Conservation (phyloP, 2,888 invertebrate genomes). For the Drosophila trichaetosa region DNA sequence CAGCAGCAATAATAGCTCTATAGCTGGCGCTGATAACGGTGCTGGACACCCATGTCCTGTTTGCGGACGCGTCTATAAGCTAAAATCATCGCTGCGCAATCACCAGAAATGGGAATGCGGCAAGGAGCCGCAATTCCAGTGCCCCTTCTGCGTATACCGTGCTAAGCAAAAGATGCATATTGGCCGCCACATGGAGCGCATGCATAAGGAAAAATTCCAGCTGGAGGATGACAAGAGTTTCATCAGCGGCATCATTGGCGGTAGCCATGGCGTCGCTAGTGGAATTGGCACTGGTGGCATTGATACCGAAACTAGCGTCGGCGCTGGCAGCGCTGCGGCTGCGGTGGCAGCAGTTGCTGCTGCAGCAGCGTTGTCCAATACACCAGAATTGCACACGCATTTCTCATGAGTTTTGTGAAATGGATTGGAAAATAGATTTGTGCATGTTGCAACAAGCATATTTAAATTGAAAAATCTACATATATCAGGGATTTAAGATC, state of each 20-base stretch:
- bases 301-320: constrained; percentile 33
- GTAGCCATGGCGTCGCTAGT: constrained; percentile 48
- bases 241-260: constrained; percentile 62
- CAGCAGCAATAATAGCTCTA: constrained; percentile 50
- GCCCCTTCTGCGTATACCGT: constrained; percentile 93
- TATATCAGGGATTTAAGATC: constrained; percentile 64
- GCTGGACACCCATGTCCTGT: constrained; percentile 91
- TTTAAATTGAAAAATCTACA: constrained; percentile 31
- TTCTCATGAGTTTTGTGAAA: constrained; percentile 73
- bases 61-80: constrained; percentile 93
- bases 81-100: constrained; percentile 93
- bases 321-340: constrained; percentile 31
- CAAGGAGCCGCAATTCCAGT: constrained; percentile 93
- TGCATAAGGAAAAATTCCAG: constrained; percentile 89
- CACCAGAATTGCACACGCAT: constrained; percentile 82
- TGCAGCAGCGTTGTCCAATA: constrained; percentile 37
- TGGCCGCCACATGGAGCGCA: constrained; percentile 92
- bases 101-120: constrained; percentile 95
- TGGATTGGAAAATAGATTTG: constrained; percentile 6
- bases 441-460: constrained; percentile 38
- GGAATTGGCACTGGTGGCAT: constrained; percentile 19
- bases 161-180: constrained; percentile 95
- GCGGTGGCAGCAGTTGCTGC: constrained; percentile 42
- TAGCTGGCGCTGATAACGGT: constrained; percentile 80
- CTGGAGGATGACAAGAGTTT: constrained; percentile 84